phyloP scores from a whole-genome alignment of 2,113 vertebrate genomes.

The Actenoides lindsayi region DNA sequence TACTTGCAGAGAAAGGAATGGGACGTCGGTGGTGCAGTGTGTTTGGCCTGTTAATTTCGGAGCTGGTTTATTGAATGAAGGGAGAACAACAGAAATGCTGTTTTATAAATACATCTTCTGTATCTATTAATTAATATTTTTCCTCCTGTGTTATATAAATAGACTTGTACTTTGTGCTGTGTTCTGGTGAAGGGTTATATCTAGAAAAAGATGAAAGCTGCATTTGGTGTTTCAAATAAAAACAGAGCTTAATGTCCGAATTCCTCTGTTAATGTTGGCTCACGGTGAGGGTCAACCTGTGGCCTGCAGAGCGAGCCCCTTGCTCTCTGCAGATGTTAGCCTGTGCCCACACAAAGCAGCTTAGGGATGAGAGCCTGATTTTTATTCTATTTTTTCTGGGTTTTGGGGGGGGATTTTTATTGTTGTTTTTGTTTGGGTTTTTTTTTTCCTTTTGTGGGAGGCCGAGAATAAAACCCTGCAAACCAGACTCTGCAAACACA shows the following conservation, averaged over 20 bases:
- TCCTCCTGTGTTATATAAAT: constrained; percentile 31
- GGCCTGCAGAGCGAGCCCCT: background rate
- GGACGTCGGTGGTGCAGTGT: background rate
- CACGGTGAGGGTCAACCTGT: background rate
- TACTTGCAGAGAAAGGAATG: constrained; percentile 32
- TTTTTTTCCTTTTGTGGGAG: background rate
- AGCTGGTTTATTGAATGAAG: background rate
- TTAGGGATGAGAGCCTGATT: background rate
- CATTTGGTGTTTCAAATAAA: constrained; percentile 51
- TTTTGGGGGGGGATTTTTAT: background rate
- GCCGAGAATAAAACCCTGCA: background rate
- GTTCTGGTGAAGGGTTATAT: background rate
- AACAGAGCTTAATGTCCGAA: constrained; percentile 30
- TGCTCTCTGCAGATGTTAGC: constrained; percentile 43
- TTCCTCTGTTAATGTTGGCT: constrained; percentile 56
- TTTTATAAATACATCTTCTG: constrained; percentile 21
- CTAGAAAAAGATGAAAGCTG: constrained; percentile 45
- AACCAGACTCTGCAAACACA: background rate
- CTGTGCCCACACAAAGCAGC: background rate
- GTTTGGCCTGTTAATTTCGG: constrained; percentile 29
- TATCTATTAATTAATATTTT: constrained; percentile 59
- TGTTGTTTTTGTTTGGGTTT: no score
- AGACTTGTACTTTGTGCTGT: background rate
- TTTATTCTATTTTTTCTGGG: background rate
- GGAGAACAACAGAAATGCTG: background rate